A percentile compares a stretch with the other conserved stretches of the same genome.
Evolutionary conservation across 2,797 vertebrate genomes (phyloP).

Genomic region (Premnoplex brunnescens): DNA sequence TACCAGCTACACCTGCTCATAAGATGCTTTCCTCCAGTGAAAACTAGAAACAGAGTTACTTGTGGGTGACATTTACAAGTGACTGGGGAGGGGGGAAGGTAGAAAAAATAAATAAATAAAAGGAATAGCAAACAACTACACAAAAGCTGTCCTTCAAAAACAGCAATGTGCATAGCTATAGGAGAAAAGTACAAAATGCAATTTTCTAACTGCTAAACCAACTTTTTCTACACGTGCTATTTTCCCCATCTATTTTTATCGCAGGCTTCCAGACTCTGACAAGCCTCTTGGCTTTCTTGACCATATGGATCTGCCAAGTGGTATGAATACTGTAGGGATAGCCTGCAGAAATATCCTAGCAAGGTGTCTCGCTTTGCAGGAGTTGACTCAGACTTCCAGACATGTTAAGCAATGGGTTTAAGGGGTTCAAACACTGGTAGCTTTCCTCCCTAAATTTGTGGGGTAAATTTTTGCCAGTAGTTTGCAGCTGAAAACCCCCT

Average conservation of each 20-base stretch:
- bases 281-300: slow-evolving; percentile 12
- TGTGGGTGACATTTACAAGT: slow-evolving; percentile 57
- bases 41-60: slow-evolving; percentile 21
- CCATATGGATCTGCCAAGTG: slow-evolving; percentile 13
- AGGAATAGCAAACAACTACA: background rate
- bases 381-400: background rate
- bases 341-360: slow-evolving; percentile 31
- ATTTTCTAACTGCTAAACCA: background rate
- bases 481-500: background rate
- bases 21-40: background rate
- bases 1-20: slow-evolving; percentile 20
- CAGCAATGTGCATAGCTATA: background rate
- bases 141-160: slow-evolving; percentile 17
- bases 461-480: background rate
- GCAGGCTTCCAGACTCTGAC: background rate
- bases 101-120: background rate
- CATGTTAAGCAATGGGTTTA: background rate
- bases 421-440: background rate
- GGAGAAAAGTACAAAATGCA: background rate
- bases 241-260: slow-evolving; percentile 6
- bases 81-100: background rate
- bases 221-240: background rate
- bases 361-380: background rate
- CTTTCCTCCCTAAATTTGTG: background rate
- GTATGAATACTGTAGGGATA: slow-evolving; percentile 5